Evolutionary conservation across 2,888 invertebrate species (phyloP).

Genomic region (Xanthorhoe spadicearia): DNA sequence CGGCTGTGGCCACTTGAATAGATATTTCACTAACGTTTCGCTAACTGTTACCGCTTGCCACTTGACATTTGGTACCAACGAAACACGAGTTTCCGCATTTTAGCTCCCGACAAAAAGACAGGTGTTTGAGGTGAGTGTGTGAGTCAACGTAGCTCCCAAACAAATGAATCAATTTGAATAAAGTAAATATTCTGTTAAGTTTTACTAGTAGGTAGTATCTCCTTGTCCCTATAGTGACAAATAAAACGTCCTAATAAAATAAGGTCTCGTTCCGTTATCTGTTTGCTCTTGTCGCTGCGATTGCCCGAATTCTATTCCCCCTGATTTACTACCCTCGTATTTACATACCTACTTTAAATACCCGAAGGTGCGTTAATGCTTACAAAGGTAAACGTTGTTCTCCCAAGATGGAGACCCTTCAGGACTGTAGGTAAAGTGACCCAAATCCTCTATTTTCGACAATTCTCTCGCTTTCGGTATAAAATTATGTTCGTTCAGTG

Average conservation of each 20-base stretch:
- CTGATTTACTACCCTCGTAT: slow-evolving; percentile 43
- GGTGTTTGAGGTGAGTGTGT: too few species aligned
- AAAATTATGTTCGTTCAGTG: slow-evolving; percentile 29
- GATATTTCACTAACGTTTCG: too few species aligned
- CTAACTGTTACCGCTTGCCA: too few species aligned
- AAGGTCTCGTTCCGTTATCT: slow-evolving; percentile 20
- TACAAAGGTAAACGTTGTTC: slow-evolving; percentile 54
- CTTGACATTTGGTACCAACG: too few species aligned
- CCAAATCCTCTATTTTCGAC: slow-evolving; percentile 60
- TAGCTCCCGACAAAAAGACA: too few species aligned
- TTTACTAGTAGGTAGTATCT: slow-evolving; percentile 7
- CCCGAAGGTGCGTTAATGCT: slow-evolving; percentile 46
- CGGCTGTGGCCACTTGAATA: too few species aligned
- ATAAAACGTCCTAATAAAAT: slow-evolving; percentile 31
- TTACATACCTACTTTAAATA: slow-evolving; percentile 45
- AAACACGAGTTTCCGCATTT: too few species aligned
- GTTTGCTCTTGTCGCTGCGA: slow-evolving; percentile 25
- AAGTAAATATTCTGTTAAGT: not conserved
- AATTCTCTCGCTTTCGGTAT: slow-evolving; percentile 49
- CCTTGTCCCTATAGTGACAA: not conserved
- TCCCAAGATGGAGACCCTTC: slow-evolving; percentile 55
- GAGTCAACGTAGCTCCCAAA: too few species aligned
- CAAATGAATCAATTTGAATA: too few species aligned
- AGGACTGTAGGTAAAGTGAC: slow-evolving; percentile 59
- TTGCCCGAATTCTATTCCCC: slow-evolving; percentile 37